phyloP scores from a whole-genome alignment of 37 sponge, comb jelly and placozoan genomes.

The Oopsacas minuta region DNA sequence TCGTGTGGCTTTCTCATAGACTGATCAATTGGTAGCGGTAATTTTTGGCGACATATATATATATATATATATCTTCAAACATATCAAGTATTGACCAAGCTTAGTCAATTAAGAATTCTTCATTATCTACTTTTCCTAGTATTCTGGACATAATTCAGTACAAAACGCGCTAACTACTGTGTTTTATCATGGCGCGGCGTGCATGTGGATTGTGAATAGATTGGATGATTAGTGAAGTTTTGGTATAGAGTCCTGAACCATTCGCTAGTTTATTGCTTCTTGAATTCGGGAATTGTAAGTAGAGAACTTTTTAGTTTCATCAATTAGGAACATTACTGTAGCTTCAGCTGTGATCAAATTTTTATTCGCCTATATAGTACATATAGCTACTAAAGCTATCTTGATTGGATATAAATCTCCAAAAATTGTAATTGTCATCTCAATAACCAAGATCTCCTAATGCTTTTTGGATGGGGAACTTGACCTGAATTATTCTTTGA shows the following conservation, averaged over 20 bases:
- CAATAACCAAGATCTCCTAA: neutral
- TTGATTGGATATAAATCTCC: neutral
- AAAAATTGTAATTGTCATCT: neutral
- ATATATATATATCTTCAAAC: neutral
- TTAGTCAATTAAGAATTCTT: neutral
- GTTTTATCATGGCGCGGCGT: neutral
- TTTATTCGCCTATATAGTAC: neutral
- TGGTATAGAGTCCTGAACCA: neutral
- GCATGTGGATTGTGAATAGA: neutral
- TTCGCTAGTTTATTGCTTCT: neutral
- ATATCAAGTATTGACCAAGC: neutral
- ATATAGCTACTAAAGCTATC: neutral
- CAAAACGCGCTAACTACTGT: neutral
- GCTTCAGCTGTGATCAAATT: neutral
- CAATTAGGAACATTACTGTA: neutral
- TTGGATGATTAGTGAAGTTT: neutral
- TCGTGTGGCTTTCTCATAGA: neutral
- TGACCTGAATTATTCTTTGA: slow-evolving; percentile 10
- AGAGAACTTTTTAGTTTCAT: neutral
- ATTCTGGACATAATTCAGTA: neutral
- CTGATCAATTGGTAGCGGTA: neutral
- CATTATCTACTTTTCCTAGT: neutral
- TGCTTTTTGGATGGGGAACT: slow-evolving; percentile 16
- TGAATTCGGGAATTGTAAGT: neutral
- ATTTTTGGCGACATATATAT: neutral